Evolutionary conservation across 1,140 invertebrate species (phyloP).

Genomic region (Drosophila ercepeae): DNA sequence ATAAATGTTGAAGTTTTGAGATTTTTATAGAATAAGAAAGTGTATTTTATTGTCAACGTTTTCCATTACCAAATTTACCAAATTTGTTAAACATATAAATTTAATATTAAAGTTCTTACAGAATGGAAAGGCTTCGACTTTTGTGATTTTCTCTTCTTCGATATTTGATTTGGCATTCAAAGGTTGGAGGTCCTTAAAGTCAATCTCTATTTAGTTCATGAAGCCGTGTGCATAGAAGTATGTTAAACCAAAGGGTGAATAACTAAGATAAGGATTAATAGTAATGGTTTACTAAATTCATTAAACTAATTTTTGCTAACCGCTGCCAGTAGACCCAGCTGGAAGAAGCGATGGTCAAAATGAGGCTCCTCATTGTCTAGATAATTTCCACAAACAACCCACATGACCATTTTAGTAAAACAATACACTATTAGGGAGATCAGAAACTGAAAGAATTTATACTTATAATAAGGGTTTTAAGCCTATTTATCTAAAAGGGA

Average conservation of each 20-base stretch:
- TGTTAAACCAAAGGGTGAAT: neutral
- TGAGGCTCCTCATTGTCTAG: neutral
- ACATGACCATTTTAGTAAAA: neutral
- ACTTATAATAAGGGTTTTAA: neutral
- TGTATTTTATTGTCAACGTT: no score
- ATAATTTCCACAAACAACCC: neutral
- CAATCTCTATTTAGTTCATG: neutral
- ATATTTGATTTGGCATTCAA: no score
- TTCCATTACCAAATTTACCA: no score
- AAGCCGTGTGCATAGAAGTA: neutral
- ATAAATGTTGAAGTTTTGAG: neutral
- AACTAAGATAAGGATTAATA: neutral
- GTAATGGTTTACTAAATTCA: neutral
- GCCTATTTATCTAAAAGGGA: neutral
- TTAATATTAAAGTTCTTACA: no score
- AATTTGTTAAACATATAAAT: no score
- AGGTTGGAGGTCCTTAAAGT: no score
- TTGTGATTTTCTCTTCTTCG: no score
- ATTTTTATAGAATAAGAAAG: neutral
- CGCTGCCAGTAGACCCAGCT: neutral
- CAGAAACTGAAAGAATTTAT: neutral
- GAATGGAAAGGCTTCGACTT: no score
- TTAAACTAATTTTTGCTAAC: neutral
- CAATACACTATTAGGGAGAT: neutral
- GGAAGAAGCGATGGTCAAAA: neutral